Conservation (phyloP, 30 jellyfish, hydroid and myxozoan species). For the Sanderia malayensis region DNA sequence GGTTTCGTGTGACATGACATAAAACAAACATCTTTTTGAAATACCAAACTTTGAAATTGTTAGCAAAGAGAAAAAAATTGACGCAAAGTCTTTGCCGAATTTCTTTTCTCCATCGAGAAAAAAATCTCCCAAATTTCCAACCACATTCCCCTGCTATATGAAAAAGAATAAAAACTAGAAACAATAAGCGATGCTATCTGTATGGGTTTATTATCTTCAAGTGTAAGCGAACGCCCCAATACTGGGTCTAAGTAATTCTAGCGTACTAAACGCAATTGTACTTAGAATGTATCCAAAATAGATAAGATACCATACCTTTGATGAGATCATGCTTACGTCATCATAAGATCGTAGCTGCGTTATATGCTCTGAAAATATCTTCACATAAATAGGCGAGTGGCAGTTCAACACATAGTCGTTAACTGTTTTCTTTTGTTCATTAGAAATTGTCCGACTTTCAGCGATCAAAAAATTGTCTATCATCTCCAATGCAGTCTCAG, state of each 20-base stretch:
- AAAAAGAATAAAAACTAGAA: too few relatives aligned
- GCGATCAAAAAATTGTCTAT: conserved; percentile 59
- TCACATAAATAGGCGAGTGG: conserved; percentile 50
- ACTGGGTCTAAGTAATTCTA: too few relatives aligned
- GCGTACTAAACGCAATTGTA: too few relatives aligned
- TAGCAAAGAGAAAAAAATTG: conserved; percentile 19
- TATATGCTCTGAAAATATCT: not conserved
- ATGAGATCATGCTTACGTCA: too few relatives aligned
- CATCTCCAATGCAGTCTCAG: conserved; percentile 49
- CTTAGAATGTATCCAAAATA: too few relatives aligned
- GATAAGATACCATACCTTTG: too few relatives aligned
- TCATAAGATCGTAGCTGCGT: not conserved
- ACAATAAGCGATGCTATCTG: too few relatives aligned
- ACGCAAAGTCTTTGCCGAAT: conserved; percentile 29
- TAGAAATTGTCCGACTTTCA: conserved; percentile 55
- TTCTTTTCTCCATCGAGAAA: conserved; percentile 25
- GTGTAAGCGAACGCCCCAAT: too few relatives aligned
- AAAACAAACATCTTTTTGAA: conserved; percentile 37
- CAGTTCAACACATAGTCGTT: conserved; percentile 27
- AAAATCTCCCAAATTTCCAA: not conserved
- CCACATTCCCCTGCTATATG: not conserved
- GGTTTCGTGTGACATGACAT: not conserved
- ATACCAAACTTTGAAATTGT: conserved; percentile 61
- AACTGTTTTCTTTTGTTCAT: conserved; percentile 44
- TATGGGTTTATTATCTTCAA: too few relatives aligned